These are phyloP conservation scores for Siphonodentalium dalli DNA, from an alignment of 2,888 invertebrate species.

Conservation along the genomic window DNA sequence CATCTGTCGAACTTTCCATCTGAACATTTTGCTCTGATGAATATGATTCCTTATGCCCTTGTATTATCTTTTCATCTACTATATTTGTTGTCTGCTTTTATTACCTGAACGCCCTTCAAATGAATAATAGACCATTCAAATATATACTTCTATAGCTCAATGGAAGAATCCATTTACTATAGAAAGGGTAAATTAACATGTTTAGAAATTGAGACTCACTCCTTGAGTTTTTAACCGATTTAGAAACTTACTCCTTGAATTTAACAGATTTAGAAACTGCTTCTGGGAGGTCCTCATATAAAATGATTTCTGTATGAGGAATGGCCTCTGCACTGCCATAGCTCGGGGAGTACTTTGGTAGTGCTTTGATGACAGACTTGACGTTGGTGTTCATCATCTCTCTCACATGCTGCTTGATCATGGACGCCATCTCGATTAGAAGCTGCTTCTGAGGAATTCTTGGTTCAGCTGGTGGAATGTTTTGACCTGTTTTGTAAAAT, in stretches of 20 bases:
- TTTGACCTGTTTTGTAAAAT: constrained; percentile 31
- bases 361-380: constrained; percentile 52
- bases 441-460: constrained; percentile 60
- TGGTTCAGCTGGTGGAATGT: constrained; percentile 47
- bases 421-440: constrained; percentile 60
- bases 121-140: no score
- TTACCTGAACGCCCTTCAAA: no score
- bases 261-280: constrained; percentile 32
- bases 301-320: constrained; percentile 60
- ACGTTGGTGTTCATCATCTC: constrained; percentile 53
- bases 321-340: constrained; percentile 30
- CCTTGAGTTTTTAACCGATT: no score
- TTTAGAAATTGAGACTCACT: no score
- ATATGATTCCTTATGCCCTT: no score
- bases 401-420: constrained; percentile 57
- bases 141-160: no score
- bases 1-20: no score
- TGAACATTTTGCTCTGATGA: no score
- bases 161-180: no score
- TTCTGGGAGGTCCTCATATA: constrained; percentile 53
- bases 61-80: no score
- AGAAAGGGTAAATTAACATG: no score
- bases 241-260: constrained; percentile 36
- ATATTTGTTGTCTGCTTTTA: no score
- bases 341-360: constrained; percentile 52